Base-by-base conservation (phyloP, 2,113 vertebrate species). In the Pitta sordida region DNA sequence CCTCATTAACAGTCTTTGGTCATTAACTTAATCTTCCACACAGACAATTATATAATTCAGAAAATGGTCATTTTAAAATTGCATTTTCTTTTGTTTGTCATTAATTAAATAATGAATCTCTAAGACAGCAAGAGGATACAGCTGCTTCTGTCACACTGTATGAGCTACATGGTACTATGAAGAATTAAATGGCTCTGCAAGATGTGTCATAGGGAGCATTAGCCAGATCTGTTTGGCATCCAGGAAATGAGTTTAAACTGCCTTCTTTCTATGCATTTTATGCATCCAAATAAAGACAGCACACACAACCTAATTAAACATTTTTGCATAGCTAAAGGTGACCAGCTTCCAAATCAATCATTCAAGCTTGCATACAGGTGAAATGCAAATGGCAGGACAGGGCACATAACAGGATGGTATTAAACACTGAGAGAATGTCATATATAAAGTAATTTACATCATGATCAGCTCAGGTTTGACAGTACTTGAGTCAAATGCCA, bases 21-120 rank as follows among this genome's bases (percentile, higher is more conserved):
- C 95, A 97, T 96, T 96, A 96, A 90, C 81, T 63, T 93, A 92
- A 94, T 95, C 78, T 94, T 83, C 83, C 80, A 91, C 88, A 77
- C 55, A 94, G 95, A 96, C 94, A 92, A 94, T 92, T 29, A 62
- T 9, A 39, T 59, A n/a, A 91, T 69, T 90, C 79, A 91, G 87
- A 89, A 95, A 94, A 68, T 0, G 2, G 75, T 70, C 24, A 74
- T 85, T 92, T 93, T 49, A 26, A 94, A 95, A 95, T 74, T 46
- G 49, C 69, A 73, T 92, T 92, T 94, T 92, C 70, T 88, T 95
- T 73, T 85, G 85, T 95, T 96, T 95, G 71, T 62, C 84, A 88
- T 95, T 88, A 94, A 94, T 87, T 92, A 95, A 92, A 93, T 94
- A 83, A 94, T 75, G 52, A 90, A 76, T 85, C 74, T 58, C 48